Conservation (phyloP, 2,113 vertebrate genomes). For the Amazona guildingii region DNA sequence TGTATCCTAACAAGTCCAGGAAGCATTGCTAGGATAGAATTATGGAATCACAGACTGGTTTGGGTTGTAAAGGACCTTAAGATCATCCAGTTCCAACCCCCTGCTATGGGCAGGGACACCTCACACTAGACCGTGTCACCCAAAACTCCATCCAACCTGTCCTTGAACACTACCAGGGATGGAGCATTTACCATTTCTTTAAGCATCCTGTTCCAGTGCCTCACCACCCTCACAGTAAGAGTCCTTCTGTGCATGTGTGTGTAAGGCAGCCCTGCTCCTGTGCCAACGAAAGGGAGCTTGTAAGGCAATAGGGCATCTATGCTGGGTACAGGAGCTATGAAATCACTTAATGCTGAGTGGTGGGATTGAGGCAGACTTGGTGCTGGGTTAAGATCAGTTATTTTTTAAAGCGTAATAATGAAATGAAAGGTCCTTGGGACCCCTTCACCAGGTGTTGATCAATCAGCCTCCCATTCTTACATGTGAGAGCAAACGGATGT, state of each 20-base stretch:
- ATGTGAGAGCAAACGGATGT: neutral
- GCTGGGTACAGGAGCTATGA: neutral
- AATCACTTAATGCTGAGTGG: rapidly evolving
- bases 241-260: neutral
- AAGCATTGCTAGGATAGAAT: neutral
- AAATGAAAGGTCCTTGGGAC: neutral
- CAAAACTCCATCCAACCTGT: neutral
- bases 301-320: neutral
- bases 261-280: neutral
- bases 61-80: neutral
- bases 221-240: neutral
- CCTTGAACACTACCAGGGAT: neutral
- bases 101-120: neutral
- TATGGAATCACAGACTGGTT: neutral
- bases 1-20: neutral
- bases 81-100: neutral
- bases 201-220: neutral
- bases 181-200: neutral
- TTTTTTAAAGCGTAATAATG: neutral
- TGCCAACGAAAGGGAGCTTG: neutral
- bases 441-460: neutral
- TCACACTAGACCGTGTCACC: neutral
- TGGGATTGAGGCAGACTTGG: neutral
- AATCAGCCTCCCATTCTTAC: neutral
- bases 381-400: neutral